These are phyloP conservation scores for Chelonus formosanus DNA, from an alignment of 2,888 invertebrate genomes.

Conservation along the genomic window DNA sequence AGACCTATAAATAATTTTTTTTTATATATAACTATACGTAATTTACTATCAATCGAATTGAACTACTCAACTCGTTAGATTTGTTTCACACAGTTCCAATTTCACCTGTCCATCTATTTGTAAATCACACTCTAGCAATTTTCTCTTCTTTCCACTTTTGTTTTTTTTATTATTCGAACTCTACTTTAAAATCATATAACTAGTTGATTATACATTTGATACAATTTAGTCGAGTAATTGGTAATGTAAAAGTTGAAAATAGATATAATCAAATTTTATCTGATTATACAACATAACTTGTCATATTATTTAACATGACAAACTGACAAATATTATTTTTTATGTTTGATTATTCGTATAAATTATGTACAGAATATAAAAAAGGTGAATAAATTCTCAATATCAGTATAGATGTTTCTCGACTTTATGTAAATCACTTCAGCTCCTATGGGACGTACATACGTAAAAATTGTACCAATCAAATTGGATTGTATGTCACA, in stretches of 20 bases:
- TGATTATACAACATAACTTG: constrained; percentile 6
- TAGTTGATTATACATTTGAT: not conserved
- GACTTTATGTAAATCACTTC: constrained; percentile 15
- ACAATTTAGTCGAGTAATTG: constrained; percentile 2
- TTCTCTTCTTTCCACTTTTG: constrained; percentile 2
- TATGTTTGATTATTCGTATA: not conserved
- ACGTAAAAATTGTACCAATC: too few species aligned
- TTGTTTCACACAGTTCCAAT: constrained; percentile 21
- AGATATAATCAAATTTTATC: not conserved
- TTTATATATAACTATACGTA: not conserved
- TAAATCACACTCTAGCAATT: constrained; percentile 22
- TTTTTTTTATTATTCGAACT: not conserved
- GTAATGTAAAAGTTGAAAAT: constrained; percentile 2
- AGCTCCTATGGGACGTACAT: not conserved
- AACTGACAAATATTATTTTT: not conserved
- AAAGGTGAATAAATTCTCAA: not conserved
- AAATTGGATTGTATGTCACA: too few species aligned
- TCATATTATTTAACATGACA: not conserved
- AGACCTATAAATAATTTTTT: not conserved
- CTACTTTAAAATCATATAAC: not conserved
- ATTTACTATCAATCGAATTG: constrained; percentile 17
- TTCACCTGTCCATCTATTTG: constrained; percentile 21
- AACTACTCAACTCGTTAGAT: constrained; percentile 19
- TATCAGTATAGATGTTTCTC: constrained; percentile 19
- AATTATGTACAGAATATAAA: constrained; percentile 7